Percentiles rank a stretch among this genome's conserved stretches.
Evolutionary conservation across 2,113 vertebrate genomes (phyloP).

Genomic region (Climacteris rufus): DNA sequence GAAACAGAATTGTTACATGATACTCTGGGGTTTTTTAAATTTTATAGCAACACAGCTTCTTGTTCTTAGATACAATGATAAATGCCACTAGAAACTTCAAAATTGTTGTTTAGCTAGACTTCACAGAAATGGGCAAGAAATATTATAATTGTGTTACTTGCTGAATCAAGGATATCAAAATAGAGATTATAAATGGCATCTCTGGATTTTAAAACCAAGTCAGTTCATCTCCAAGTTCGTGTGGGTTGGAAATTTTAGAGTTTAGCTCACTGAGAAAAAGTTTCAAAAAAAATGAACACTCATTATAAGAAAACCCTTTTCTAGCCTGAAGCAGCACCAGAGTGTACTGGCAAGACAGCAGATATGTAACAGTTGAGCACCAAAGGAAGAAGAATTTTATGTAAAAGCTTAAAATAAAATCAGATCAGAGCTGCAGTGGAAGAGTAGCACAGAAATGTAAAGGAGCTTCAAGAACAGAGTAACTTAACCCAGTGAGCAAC

Average conservation of each 20-base stretch:
- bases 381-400: background rate
- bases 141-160: background rate
- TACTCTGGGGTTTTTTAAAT: background rate
- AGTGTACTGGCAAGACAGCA: background rate
- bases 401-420: constrained; percentile 20
- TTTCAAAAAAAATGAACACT: background rate
- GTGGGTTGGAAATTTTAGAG: background rate
- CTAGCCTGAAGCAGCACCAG: background rate
- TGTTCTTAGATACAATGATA: background rate
- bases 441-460: background rate
- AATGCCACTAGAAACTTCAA: background rate
- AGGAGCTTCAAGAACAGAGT: background rate
- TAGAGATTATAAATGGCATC: background rate
- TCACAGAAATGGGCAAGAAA: background rate
- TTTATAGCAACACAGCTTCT: background rate
- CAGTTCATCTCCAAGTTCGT: background rate
- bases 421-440: background rate
- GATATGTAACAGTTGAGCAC: background rate
- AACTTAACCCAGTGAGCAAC: background rate
- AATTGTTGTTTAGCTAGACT: background rate
- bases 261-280: background rate
- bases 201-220: background rate
- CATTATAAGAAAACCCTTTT: background rate
- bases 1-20: background rate
- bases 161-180: background rate